Evolutionary conservation across 2,888 invertebrate species (phyloP).

Genomic region (Perithous albicinctus): DNA sequence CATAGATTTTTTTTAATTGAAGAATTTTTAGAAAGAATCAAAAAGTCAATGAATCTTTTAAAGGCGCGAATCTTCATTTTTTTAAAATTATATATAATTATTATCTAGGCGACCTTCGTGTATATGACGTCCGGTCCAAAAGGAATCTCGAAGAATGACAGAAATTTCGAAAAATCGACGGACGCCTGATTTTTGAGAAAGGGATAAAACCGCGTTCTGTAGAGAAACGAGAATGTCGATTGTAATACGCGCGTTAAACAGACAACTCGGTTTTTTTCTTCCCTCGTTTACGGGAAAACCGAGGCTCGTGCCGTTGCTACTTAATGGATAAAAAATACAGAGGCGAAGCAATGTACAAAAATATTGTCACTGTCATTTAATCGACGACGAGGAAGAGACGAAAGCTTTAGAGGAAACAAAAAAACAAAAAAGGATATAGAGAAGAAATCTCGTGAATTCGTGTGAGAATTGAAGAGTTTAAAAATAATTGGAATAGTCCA

Average conservation of each 20-base stretch:
- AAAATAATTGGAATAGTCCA: slow-evolving; percentile 66
- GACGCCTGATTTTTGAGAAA: slow-evolving; percentile 35
- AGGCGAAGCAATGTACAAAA: slow-evolving; percentile 74
- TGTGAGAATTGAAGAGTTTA: slow-evolving; percentile 44
- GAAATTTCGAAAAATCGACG: slow-evolving; percentile 52
- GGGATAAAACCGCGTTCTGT: slow-evolving; percentile 56
- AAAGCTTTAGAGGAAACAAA: slow-evolving; percentile 43
- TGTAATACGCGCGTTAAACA: slow-evolving; percentile 4
- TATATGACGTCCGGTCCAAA: background rate
- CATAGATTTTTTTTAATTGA: too few species aligned
- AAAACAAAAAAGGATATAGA: slow-evolving; percentile 33
- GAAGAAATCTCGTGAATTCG: slow-evolving; percentile 29
- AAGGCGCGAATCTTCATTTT: background rate
- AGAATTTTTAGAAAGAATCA: too few species aligned
- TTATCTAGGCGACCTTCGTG: slow-evolving; percentile 7
- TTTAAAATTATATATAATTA: slow-evolving; percentile 4
- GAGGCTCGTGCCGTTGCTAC: slow-evolving; percentile 52
- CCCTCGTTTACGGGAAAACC: slow-evolving; percentile 13
- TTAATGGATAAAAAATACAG: slow-evolving; percentile 41
- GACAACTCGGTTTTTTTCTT: slow-evolving; percentile 7
- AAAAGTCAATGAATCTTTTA: background rate
- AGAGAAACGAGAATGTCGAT: background rate
- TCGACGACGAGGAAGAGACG: slow-evolving; percentile 62
- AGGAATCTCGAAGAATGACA: background rate
- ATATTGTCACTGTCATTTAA: slow-evolving; percentile 75